phyloP scores from a whole-genome alignment of 2,888 invertebrate genomes.

The Epiblema foenella region DNA sequence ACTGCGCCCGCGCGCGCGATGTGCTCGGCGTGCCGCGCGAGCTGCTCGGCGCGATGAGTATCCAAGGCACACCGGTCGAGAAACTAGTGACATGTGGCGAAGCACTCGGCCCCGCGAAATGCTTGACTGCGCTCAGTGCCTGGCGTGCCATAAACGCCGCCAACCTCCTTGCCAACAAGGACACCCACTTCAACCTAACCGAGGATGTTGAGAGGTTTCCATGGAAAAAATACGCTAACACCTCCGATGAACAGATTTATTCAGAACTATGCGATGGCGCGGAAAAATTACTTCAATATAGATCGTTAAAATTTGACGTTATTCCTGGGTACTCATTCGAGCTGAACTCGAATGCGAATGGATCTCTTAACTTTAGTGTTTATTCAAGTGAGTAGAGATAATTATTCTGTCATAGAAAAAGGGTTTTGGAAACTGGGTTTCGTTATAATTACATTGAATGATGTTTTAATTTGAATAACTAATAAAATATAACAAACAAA shows the following conservation, averaged over 20 bases:
- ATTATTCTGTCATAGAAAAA: neutral
- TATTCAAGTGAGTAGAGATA: conserved; percentile 69
- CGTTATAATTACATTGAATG: no score
- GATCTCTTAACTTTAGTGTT: conserved; percentile 78
- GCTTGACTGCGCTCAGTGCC: conserved; percentile 82
- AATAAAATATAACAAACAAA: no score
- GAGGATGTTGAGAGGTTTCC: conserved; percentile 70
- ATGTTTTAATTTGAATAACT: no score
- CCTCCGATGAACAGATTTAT: conserved; percentile 78
- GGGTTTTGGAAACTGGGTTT: no score
- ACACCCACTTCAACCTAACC: conserved; percentile 54
- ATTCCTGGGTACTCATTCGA: conserved; percentile 81
- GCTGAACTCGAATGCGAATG: conserved; percentile 80
- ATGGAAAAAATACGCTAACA: conserved; percentile 72
- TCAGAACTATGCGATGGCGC: conserved; percentile 79
- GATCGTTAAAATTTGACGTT: conserved; percentile 77
- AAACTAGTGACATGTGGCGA: conserved; percentile 61
- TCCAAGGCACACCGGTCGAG: conserved; percentile 52
- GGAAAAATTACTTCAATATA: conserved; percentile 78
- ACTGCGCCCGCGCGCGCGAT: conserved; percentile 57
- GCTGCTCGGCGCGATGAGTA: conserved; percentile 53
- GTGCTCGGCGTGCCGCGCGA: conserved; percentile 44
- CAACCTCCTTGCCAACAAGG: conserved; percentile 48
- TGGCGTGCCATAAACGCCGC: conserved; percentile 78
- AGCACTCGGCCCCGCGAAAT: conserved; percentile 78